These are phyloP conservation scores for Plecotus auritus DNA, from an alignment of 2,113 vertebrate genomes.

Conservation along the genomic window DNA sequence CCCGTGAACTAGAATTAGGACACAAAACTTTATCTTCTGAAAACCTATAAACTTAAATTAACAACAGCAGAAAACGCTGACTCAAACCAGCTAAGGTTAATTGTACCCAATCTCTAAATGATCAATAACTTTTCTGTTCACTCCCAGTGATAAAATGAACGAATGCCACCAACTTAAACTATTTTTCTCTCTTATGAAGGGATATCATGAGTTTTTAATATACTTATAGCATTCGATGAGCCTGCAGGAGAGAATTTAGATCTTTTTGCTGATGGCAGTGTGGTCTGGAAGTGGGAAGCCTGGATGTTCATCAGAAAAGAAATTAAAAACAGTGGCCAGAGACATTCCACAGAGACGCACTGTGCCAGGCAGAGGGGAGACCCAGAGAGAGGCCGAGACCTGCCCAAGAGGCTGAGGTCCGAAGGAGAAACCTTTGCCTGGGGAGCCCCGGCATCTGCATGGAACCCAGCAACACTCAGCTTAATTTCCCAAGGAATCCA, in stretches of 20 bases:
- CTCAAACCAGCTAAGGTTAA: neutral
- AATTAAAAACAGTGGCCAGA: neutral
- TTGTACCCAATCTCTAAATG: neutral
- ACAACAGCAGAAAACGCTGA: neutral
- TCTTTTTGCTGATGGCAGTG: neutral
- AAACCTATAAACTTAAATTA: neutral
- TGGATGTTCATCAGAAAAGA: neutral
- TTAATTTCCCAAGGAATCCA: neutral
- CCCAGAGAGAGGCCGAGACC: neutral
- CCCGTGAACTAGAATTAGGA: neutral
- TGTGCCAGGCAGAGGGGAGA: neutral
- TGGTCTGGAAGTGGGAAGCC: neutral
- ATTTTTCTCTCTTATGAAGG: neutral
- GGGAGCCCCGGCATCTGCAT: neutral
- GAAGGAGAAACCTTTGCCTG: neutral
- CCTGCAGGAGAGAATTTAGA: neutral
- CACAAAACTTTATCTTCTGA: neutral
- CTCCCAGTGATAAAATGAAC: neutral
- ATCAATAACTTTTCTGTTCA: neutral
- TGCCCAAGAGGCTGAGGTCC: neutral
- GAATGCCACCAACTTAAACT: neutral
- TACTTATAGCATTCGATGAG: neutral
- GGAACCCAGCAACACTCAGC: neutral
- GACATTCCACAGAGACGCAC: neutral
- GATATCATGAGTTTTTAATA: neutral